Evolutionary conservation across 2,797 vertebrate species (phyloP), one percentile per base, ranked within the genome.

Genomic region (Phyllotis vaccarum): DNA sequence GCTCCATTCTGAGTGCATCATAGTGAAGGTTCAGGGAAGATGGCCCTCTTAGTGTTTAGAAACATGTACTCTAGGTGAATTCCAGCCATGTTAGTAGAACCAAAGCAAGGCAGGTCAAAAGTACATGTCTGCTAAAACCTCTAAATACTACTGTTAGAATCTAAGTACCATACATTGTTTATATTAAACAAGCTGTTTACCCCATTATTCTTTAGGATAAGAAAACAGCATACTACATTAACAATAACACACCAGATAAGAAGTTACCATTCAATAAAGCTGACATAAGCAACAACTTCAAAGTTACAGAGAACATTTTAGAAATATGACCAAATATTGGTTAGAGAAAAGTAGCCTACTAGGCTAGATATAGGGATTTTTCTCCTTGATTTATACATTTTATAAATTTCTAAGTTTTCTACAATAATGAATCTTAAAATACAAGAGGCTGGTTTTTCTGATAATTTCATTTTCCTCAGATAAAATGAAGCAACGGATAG

Each of bases 141-240:
- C 86, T 60, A 91, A 81, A 68, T 86, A 78, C 80, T 76, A 95
- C 7, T 70, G 6, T 56, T 89, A 43, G 86, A 93, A 94, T 80
- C 29, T 49, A 17, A 58, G 4, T 49, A 12, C 79, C 24, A 9
- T 74, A 58, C 3, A 80, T n/a, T 43, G 90, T 85, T 64, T 82
- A 93, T 88, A 89, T 31, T 54, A 86, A 95, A 86, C 46, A 75
- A 96, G 34, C 27, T 94, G 86, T 90, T 93, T 86, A 92, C 62
- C 46, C 89, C 12, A 78, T 3, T 76, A 34, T 74, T 86, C 72
- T 91, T 92, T 64, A 91, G 49, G 89, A 82, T 81, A 96, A 90
- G 79, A 82, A 97, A 93, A 72, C 70, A 95, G 70, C 49, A 86
- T 85, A 54, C 54, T 27, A 72, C 54, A 37, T 24, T 34, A 31